Evolutionary conservation across 2,113 vertebrate species (phyloP), one percentile per base, ranked within the genome.

Genomic region (Cyrtonyx montezumae): DNA sequence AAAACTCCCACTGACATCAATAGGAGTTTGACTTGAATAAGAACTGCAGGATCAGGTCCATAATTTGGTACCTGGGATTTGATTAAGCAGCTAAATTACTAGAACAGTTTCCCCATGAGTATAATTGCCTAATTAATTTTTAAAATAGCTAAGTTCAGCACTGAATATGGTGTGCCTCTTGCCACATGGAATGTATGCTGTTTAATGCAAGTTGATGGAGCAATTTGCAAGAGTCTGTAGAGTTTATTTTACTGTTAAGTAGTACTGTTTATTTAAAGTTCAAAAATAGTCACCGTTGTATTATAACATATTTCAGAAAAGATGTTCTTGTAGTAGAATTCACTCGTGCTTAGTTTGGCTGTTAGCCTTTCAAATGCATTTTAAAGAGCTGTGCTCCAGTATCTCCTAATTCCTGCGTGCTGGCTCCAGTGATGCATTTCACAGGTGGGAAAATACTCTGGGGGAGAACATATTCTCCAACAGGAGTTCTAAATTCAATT

Each of bases 91-190:
- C 91, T 96, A 90, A 96, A 94, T 91, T 95, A 90, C 86, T 90
- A 95, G 80, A 95, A 86, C 93, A 79, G 66, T 96, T 95, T 96
- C 84, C 79, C 84, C 88, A 69, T 84, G 93, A 95, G 87, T 84
- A 94, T 95, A 96, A 96, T 94, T 95, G 94, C 87, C 91, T 96
- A 94, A 94, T 96, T 97, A 95, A 96, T 97, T 95, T 97, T 97
- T 94, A 81, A 97, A 92, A 97, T 97, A 87, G 85, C 90, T 77
- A 87, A 95, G 87, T 94, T 96, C 82, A 94, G 95, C 89, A 40
- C 93, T 76, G 87, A 82, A 76, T 88, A 45, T 75, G 66, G 87
- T 69, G 66, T 66, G 91, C 91, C 79, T 91, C 77, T 88, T 93
- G 88, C 88, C 73, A 73, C n/a, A 22, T 20, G 53, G 92, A 90